Evolutionary conservation across 2,888 invertebrate genomes (phyloP).

Genomic region (Drosophila atripex): DNA sequence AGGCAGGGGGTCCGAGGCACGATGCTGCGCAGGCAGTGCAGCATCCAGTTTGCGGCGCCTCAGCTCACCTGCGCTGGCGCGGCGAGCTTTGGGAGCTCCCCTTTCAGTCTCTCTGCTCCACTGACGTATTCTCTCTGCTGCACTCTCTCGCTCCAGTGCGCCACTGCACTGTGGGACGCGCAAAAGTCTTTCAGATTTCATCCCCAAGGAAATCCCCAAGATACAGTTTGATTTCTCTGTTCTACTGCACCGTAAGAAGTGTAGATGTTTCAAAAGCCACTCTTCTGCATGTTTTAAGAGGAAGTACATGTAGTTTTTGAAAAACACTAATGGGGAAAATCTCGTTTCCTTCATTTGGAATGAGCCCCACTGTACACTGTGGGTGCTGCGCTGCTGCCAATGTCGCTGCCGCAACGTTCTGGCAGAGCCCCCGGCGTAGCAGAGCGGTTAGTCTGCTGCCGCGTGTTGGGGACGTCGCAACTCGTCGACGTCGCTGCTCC

Average conservation of each 20-base stretch:
- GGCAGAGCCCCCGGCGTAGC: constrained; percentile 11
- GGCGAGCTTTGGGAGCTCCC: constrained; percentile 11
- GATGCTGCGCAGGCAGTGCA: background rate
- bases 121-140: background rate
- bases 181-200: background rate
- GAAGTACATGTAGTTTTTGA: too few species aligned
- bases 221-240: too few species aligned
- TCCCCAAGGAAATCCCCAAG: too few species aligned
- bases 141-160: constrained; percentile 10
- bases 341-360: background rate
- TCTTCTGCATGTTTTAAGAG: too few species aligned
- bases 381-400: constrained; percentile 11
- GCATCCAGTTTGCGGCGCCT: background rate
- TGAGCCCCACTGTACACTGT: constrained; percentile 22
- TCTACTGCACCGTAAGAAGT: too few species aligned
- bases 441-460: constrained; percentile 57
- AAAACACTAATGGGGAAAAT: too few species aligned
- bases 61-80: constrained; percentile 40
- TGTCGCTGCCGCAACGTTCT: constrained; percentile 8
- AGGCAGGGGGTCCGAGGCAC: background rate
- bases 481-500: constrained; percentile 46
- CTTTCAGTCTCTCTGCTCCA: constrained; percentile 10
- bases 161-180: background rate
- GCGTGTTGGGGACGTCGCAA: constrained; percentile 68
- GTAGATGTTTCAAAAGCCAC: too few species aligned